Percentiles rank a stretch among this genome's conserved stretches.
Evolutionary conservation across 2,113 vertebrate genomes (phyloP).

Genomic region (Pan troglodytes): DNA sequence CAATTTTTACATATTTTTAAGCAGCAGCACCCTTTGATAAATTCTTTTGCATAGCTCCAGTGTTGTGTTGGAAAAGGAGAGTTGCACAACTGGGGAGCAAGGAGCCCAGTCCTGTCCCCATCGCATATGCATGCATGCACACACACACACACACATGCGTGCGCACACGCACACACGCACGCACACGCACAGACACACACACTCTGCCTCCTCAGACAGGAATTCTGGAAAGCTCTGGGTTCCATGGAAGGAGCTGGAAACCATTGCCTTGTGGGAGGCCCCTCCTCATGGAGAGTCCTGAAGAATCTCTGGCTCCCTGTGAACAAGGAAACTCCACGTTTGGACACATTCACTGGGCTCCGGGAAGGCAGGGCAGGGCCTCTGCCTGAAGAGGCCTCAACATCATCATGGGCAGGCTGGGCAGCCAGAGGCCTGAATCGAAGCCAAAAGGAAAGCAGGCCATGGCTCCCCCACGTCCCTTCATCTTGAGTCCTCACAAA

Average conservation of each 20-base stretch:
- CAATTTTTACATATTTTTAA: background rate
- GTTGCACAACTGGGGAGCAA: background rate
- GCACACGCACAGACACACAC: too few species aligned
- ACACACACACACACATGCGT: background rate
- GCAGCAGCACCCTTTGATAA: background rate
- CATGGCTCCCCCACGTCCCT: fast-evolving
- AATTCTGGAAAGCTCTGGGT: background rate
- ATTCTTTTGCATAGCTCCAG: background rate
- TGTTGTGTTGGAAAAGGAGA: background rate
- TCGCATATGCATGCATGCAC: fast-evolving
- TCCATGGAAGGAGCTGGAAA: background rate
- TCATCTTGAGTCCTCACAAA: background rate
- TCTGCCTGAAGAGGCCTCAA: background rate
- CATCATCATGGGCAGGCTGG: background rate
- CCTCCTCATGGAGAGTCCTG: background rate
- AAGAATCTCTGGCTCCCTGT: background rate
- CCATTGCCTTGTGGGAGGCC: background rate
- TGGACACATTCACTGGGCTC: background rate
- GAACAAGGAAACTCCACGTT: background rate
- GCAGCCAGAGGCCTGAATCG: background rate
- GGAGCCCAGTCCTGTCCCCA: background rate
- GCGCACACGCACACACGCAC: fast-evolving
- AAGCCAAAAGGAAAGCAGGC: background rate
- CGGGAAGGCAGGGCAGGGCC: background rate
- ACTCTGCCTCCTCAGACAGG: background rate